Evolutionary conservation across 1,140 invertebrate genomes (phyloP), one percentile per base, ranked within the genome.

Genomic region (Nautilus pompilius): DNA sequence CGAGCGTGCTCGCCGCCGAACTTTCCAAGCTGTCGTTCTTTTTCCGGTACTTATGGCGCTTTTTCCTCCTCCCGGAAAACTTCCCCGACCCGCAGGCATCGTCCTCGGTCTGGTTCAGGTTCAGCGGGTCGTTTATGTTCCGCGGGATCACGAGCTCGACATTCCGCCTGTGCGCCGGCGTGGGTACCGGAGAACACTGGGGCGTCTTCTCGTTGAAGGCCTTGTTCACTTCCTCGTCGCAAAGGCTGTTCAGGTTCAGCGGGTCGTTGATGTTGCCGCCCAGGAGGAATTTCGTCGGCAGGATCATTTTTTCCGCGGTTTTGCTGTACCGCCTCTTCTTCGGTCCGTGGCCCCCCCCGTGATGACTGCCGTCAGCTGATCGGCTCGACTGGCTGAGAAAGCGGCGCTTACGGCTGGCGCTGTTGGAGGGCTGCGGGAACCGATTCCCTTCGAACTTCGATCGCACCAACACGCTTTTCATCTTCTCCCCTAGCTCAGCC

Each of bases 211-310:
- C 90, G 84, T 94, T 95, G 84, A 93, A 53, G 8, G 74, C 69
- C 71, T 90, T 86, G 66, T 92, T 92, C 8, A 93, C 87, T 78
- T 93, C 90, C 80, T 94, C 92, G 58, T 74, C 89, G 79, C 92
- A 90, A 72, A 98, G 85, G 78, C 93, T 93, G 72, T 93, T 94
- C 56, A 98, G 84, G 85, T 98, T 98, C 13, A 98, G 82, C 0
- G 95, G 95, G 85, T 98, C 95, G 67, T 89, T 90, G 69, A 96
- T 96, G 78, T 95, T 97, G 22, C 95, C 95, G 55, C 95, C 95
- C 1, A 97, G 85, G 5, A 98, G 84, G 84, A 98, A 97, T 82
- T 96, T 96, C 2, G 93, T 95, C 0, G 94, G 93, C 33, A 92
- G 88, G 65, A 93, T 89, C 46, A 81, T 77, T 54, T 71, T 68